phyloP scores from a whole-genome alignment of 2,888 invertebrate genomes.

The Oxycera nigricornis region DNA sequence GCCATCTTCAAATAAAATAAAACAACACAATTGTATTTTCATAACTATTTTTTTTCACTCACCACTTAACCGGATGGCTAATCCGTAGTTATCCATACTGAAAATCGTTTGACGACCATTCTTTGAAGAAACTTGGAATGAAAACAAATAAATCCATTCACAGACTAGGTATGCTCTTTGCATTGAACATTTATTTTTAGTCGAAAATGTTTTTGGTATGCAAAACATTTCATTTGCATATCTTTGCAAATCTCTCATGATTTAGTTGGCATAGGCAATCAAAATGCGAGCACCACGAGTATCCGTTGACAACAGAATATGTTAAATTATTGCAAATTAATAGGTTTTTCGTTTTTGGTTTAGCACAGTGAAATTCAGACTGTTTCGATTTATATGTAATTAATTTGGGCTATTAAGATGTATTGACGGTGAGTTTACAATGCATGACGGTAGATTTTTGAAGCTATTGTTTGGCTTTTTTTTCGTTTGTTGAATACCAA shows the following conservation, averaged over 20 bases:
- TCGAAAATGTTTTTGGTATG: not conserved
- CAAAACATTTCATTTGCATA: conserved; percentile 2
- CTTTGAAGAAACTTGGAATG: too few species aligned
- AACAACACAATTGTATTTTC: too few species aligned
- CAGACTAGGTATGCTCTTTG: not conserved
- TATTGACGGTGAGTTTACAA: too few species aligned
- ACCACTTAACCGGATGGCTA: too few species aligned
- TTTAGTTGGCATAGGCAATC: conserved; percentile 2
- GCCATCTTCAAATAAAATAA: too few species aligned
- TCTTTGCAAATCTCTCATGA: not conserved
- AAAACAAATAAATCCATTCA: not conserved
- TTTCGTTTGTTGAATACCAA: too few species aligned
- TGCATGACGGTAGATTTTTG: too few species aligned
- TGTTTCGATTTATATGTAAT: not conserved
- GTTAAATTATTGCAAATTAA: not conserved
- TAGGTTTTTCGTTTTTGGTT: not conserved
- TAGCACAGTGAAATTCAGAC: not conserved
- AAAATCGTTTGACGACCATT: too few species aligned
- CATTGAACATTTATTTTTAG: not conserved
- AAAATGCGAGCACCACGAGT: not conserved
- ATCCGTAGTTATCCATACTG: too few species aligned
- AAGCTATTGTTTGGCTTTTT: too few species aligned
- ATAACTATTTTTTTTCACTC: too few species aligned
- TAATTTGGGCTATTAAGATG: too few species aligned
- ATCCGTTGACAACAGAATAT: not conserved